phyloP scores from a whole-genome alignment of 2,888 invertebrate species.

The Dicyrtoma fusca region DNA sequence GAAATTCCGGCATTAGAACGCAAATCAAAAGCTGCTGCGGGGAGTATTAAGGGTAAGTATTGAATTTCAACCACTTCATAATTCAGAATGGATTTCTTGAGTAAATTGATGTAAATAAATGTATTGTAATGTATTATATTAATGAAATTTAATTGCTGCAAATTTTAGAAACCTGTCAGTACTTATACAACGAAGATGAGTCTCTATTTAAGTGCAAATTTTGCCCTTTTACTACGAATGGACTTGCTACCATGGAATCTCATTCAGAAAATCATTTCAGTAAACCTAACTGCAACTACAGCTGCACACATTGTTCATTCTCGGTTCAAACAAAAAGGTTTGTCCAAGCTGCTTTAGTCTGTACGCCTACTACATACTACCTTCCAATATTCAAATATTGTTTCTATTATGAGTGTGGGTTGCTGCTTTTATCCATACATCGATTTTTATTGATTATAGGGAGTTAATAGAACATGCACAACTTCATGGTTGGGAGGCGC shows the following conservation, averaged over 20 bases:
- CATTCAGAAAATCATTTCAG: slow-evolving; percentile 67
- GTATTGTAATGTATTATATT: no score
- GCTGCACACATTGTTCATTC: slow-evolving; percentile 80
- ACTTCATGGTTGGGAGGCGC: slow-evolving; percentile 64
- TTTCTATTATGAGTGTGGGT: no score
- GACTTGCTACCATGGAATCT: slow-evolving; percentile 66
- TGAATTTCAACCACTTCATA: slow-evolving; percentile 4
- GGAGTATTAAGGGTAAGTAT: no score
- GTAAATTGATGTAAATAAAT: no score
- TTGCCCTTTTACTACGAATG: slow-evolving; percentile 72
- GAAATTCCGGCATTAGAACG: slow-evolving; percentile 47
- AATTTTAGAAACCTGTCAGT: slow-evolving; percentile 45
- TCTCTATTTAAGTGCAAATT: slow-evolving; percentile 64
- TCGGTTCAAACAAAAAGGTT: slow-evolving; percentile 72
- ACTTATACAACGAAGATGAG: slow-evolving; percentile 42
- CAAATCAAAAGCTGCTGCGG: slow-evolving; percentile 21
- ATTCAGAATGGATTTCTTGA: no score
- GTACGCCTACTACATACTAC: no score
- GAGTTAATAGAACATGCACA: slow-evolving; percentile 69
- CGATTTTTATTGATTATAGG: slow-evolving; percentile 49
- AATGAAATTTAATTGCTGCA: no score
- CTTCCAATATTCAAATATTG: no score
- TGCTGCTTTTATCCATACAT: slow-evolving; percentile 1
- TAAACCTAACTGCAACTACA: slow-evolving; percentile 64
- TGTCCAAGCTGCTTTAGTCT: no score